Base-by-base conservation (phyloP, 2,888 invertebrate genomes). In the Busseola fusca region DNA sequence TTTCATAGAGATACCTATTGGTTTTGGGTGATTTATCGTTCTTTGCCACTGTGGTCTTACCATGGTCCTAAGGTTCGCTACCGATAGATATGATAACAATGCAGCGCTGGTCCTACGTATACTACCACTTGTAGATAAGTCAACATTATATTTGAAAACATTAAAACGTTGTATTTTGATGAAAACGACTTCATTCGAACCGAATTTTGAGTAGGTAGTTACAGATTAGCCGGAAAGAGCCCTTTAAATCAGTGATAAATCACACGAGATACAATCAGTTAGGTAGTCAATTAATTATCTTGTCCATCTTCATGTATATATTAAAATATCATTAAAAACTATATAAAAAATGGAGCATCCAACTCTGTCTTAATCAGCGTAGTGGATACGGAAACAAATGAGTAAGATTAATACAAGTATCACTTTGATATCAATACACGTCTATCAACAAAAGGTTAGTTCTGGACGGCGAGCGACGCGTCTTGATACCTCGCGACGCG, bases 401-500 rank as follows among this genome's bases (percentile, higher is more conserved):
- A 69, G 42, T 34, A 65, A 77, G 72, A 85, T 82, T 76, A 82
- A 82, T 76, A 66, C 18, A 74, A 71, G 57, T 65, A 83, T 85
- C 82, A 81, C 78, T 84, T 78, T 79, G 74, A 80, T 85, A 85
- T 85, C 82, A 82, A 81, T 78, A 84, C 62, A 62, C 64, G 85
- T 85, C 85, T 73, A 85, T 85, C 85, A 85, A 81, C 69, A 65
- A 85, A 85, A 85, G 89, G 89, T 88, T 89, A 89, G 82, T 82
- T 76, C 83, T 84, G 82, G 82, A 87, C 84, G 83, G 80, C 63
- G 76, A 63, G 88, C 87, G 80, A 84, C 87, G 89, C 85, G 87
- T 84, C 89, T 90, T 90, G 92, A 93, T 90, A 87, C 84, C 63
- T 42, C 78, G 88, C 87, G 88, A 71, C 88, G 88, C 91, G 91